These are phyloP conservation scores for Neodiprion virginianus DNA, from an alignment of 1,140 invertebrate genomes.

Conservation along the genomic window DNA sequence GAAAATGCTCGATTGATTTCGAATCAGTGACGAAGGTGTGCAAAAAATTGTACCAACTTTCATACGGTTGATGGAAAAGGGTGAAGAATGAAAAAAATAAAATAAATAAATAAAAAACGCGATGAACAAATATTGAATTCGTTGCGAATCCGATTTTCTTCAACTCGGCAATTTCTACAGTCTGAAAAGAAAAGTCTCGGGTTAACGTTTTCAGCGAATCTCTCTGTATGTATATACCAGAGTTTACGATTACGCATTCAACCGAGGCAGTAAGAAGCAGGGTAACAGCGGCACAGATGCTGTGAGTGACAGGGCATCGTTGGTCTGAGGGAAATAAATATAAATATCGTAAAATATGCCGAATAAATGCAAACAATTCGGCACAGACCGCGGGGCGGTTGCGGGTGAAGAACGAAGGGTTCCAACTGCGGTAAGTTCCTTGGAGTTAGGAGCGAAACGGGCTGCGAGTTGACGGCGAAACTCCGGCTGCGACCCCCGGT, in stretches of 20 bases:
- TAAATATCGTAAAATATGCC: constrained; percentile 52
- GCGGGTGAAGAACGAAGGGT: constrained; percentile 9
- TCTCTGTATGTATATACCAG: not conserved
- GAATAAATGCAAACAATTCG: constrained; percentile 51
- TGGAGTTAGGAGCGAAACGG: constrained; percentile 9
- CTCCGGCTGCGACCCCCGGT: constrained; percentile 17
- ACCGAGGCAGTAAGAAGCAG: constrained; percentile 1
- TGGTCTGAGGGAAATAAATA: constrained; percentile 41
- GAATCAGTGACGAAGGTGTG: no score
- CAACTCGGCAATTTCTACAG: no score
- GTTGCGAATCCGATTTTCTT: no score
- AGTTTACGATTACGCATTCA: not conserved
- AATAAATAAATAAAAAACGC: no score
- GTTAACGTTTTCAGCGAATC: no score
- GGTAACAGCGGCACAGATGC: constrained; percentile 19
- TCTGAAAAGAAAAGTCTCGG: no score
- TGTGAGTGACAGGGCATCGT: constrained; percentile 42
- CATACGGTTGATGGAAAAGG: no score
- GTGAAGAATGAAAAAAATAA: no score
- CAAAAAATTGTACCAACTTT: no score
- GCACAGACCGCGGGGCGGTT: constrained; percentile 8
- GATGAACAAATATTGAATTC: no score
- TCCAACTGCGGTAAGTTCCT: constrained; percentile 23
- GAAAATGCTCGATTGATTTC: no score
- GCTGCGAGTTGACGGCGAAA: constrained; percentile 9